Percentiles rank a stretch among this genome's conserved stretches.
phyloP scores from a whole-genome alignment of 2,888 invertebrate genomes.

The Tipula helvola region DNA sequence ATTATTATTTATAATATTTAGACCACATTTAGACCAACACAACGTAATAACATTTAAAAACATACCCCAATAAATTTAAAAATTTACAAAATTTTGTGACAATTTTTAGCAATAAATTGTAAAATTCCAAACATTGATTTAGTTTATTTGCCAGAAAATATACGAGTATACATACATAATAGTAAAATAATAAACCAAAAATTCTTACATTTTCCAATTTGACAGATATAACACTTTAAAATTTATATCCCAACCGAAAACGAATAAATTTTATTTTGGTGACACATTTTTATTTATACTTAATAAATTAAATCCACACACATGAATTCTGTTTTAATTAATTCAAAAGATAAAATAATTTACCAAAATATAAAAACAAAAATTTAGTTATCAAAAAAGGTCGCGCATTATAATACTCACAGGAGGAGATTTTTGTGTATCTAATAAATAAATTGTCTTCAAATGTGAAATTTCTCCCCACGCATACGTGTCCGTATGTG shows the following conservation, averaged over 20 bases:
- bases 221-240: background rate
- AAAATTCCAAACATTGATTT: background rate
- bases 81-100: background rate
- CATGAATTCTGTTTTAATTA: background rate
- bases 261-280: background rate
- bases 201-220: background rate
- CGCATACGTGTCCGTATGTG: background rate
- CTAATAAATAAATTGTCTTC: background rate
- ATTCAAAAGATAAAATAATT: background rate
- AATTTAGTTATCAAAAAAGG: background rate
- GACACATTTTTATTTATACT: background rate
- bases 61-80: background rate
- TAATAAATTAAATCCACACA: background rate
- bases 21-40: background rate
- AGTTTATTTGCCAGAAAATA: background rate
- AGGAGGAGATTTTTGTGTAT: background rate
- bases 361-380: background rate
- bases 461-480: background rate
- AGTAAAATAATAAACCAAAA: background rate
- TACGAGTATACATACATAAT: background rate
- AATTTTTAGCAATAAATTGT: background rate
- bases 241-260: background rate
- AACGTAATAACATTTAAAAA: background rate
- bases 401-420: background rate
- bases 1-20: background rate